These are phyloP conservation scores for Phalacrocorax pelagicus DNA, from an alignment of 2,113 vertebrate genomes.

Conservation along the genomic window DNA sequence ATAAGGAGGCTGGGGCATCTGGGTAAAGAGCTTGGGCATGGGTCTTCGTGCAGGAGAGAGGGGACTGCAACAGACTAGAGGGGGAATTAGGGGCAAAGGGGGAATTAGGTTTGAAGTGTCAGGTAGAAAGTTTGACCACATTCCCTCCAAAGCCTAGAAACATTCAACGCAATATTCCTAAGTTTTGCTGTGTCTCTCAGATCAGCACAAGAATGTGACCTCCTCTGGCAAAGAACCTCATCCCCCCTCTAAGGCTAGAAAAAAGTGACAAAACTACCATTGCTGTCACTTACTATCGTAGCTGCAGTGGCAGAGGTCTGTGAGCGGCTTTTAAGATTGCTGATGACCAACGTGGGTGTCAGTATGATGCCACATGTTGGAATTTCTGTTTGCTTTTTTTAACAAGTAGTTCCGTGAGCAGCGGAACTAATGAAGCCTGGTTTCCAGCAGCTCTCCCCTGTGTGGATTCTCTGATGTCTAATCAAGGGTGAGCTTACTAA, in stretches of 20 bases:
- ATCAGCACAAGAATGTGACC: background rate
- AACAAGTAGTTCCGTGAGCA: slow-evolving; percentile 59
- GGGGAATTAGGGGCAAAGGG: background rate
- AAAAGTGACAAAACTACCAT: background rate
- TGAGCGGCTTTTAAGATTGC: slow-evolving; percentile 36
- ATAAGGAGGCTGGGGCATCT: background rate
- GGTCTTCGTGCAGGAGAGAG: background rate
- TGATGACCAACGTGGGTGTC: slow-evolving; percentile 48
- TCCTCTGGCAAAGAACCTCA: slow-evolving; percentile 32
- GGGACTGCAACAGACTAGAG: background rate
- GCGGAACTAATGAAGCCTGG: slow-evolving; percentile 68
- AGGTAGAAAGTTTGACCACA: slow-evolving; percentile 23
- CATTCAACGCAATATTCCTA: background rate
- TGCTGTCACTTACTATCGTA: background rate
- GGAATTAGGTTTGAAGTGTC: background rate
- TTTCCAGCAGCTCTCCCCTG: slow-evolving; percentile 63
- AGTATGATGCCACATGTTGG: slow-evolving; percentile 39
- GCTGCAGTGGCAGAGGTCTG: slow-evolving; percentile 13
- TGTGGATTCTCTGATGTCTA: slow-evolving; percentile 69
- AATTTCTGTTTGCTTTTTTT: slow-evolving; percentile 66
- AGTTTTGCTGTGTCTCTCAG: background rate
- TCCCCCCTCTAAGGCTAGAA: background rate
- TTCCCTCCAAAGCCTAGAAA: slow-evolving; percentile 55
- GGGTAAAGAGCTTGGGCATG: background rate
- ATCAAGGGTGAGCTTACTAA: slow-evolving; percentile 62